phyloP scores from a whole-genome alignment of 2,888 invertebrate genomes.

The Sinohyriopsis cumingii region DNA sequence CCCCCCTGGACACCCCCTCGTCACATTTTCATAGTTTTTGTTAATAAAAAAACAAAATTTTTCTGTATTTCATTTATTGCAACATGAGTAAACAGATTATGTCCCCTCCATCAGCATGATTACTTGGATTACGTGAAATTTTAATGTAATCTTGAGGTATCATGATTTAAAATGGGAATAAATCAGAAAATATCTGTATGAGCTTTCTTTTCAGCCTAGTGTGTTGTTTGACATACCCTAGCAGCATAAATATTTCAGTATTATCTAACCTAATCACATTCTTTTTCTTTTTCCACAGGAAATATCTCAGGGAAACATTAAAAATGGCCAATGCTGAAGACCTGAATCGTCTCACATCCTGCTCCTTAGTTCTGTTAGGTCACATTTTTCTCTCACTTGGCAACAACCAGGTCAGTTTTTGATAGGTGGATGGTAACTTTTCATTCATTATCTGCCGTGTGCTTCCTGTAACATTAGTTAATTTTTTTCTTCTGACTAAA shows the following conservation, averaged over 20 bases:
- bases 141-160: no score
- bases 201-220: not conserved
- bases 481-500: no score
- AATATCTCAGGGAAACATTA: slow-evolving; percentile 93
- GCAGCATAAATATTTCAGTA: not conserved
- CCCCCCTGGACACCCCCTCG: no score
- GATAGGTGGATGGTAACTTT: not conserved
- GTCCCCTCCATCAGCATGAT: no score
- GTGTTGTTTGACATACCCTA: not conserved
- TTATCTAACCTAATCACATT: not conserved
- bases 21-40: no score
- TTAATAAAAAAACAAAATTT: no score
- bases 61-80: no score
- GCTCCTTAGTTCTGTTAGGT: slow-evolving; percentile 94
- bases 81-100: no score
- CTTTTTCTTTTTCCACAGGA: slow-evolving; percentile 76
- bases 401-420: slow-evolving; percentile 80
- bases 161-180: no score
- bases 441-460: not conserved
- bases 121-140: no score
- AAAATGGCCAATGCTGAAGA: slow-evolving; percentile 99
- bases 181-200: not conserved
- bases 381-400: slow-evolving; percentile 96
- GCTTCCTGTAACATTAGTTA: not conserved
- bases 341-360: slow-evolving; percentile 94